Evolutionary conservation across 1,140 invertebrate genomes (phyloP), one percentile per base, ranked within the genome.

Genomic region (Drosophila ananassae): DNA sequence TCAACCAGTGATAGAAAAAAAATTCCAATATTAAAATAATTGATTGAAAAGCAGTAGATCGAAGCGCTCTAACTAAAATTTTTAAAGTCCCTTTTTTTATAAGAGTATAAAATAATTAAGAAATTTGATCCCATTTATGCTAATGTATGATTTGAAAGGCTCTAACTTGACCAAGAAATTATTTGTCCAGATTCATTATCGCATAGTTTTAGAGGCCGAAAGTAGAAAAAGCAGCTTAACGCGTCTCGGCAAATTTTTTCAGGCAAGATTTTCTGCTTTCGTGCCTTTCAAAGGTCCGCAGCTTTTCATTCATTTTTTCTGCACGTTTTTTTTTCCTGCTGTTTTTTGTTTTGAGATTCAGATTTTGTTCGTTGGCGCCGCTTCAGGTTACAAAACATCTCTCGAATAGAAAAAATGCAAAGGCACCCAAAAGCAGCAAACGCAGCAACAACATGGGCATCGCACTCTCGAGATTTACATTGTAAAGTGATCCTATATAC

Each of bases 381-480:
- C 54, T 71, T 66, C 51, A 62, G 34, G 74, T 72, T 82, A 79
- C 50, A 79, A 90, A 79, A 89, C 71, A 83, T 59, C 71, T 66
- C 59, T 73, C 48, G 64, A 71, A 80, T 74, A 64, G 64, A 60
- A 85, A 85, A 68, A 74, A 69, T 78, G 62, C 60, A 71, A 69
- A 67, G 34, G 34, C 25, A 28, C 0, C 34, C 34, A 37, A 37
- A n/a, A 37, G 34, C 34, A 37, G 76, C 47, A 73, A 41, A 57
- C 73, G 74, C 76, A 71, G 60, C 71, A 73, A 59, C 61, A 72
- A 72, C 21, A 69, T 63, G 63, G 79, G 79, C 61, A 87, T 89
- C 83, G 72, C 84, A 74, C 83, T 83, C 83, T 89, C 83, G 83
- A 89, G 84, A 89, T 89, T 89, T 89, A 89, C 84, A 89, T 89